phyloP scores from a whole-genome alignment of 2,113 vertebrate species.

The Chrysochloris asiatica region DNA sequence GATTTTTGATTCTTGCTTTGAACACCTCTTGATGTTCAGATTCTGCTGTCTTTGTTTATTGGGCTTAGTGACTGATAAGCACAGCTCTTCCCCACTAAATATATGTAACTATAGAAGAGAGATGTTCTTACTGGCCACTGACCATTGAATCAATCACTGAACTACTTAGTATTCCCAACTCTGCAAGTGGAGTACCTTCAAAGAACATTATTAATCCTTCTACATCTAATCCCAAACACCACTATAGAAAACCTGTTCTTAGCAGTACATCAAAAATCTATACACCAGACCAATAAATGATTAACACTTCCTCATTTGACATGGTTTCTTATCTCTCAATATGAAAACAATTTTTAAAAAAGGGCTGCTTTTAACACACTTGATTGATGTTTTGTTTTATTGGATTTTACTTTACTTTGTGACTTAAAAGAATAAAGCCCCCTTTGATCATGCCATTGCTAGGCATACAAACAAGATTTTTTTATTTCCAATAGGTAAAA shows the following conservation, averaged over 20 bases:
- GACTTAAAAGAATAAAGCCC: background rate
- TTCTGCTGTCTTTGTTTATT: background rate
- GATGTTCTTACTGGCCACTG: background rate
- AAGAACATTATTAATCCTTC: background rate
- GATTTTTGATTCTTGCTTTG: background rate
- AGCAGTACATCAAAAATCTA: background rate
- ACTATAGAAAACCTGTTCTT: background rate
- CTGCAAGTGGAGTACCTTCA: background rate
- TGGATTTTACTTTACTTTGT: slow-evolving; percentile 6
- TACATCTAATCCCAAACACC: background rate
- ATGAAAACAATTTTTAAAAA: no score
- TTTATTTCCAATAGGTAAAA: slow-evolving; percentile 9
- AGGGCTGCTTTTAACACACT: background rate
- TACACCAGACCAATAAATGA: background rate
- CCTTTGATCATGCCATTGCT: background rate
- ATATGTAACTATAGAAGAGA: background rate
- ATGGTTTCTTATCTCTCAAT: background rate
- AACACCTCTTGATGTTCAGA: background rate
- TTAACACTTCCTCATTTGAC: background rate
- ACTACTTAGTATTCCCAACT: background rate
- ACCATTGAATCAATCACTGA: background rate
- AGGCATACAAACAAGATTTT: background rate
- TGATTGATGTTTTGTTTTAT: background rate
- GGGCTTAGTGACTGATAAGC: background rate
- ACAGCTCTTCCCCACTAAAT: background rate